Conservation (phyloP, 2,888 invertebrate species). For the Psylliodes chrysocephalus region DNA sequence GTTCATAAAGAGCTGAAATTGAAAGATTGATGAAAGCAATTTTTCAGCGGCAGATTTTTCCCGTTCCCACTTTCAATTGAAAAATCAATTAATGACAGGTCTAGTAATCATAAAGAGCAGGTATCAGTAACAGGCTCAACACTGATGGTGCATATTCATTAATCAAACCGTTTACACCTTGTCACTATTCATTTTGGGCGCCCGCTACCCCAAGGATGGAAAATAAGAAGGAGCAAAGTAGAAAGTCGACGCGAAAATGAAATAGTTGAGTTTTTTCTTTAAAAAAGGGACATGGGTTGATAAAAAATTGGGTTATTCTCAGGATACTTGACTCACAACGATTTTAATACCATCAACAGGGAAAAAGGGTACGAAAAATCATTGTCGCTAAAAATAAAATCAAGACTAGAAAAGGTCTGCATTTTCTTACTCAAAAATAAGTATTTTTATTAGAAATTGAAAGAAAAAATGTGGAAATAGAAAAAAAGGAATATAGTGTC, state of each 20-base stretch:
- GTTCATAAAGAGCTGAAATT: constrained; percentile 9
- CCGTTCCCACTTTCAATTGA: constrained; percentile 35
- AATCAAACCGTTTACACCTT: constrained; percentile 43
- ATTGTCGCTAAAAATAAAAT: too few relatives aligned
- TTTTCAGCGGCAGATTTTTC: constrained; percentile 30
- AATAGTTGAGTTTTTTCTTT: not conserved
- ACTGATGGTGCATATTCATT: constrained; percentile 45
- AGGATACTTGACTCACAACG: too few relatives aligned
- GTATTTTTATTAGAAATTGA: too few relatives aligned
- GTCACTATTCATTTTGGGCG: constrained; percentile 12
- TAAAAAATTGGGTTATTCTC: not conserved
- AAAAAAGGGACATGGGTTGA: not conserved
- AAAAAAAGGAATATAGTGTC: too few relatives aligned
- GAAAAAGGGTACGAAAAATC: too few relatives aligned
- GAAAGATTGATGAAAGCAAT: constrained; percentile 29
- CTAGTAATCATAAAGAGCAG: constrained; percentile 35
- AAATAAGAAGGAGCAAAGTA: constrained; percentile 1
- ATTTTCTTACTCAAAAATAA: too few relatives aligned
- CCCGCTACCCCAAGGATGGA: not conserved
- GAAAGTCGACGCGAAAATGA: not conserved
- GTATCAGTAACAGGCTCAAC: constrained; percentile 45
- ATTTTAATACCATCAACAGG: too few relatives aligned
- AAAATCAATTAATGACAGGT: constrained; percentile 40
- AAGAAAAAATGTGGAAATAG: too few relatives aligned
- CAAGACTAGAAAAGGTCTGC: too few relatives aligned